A percentile compares a stretch with the other conserved stretches of the same genome.
Conservation (phyloP, 2,888 invertebrate genomes). For the Catocala fraxini region DNA sequence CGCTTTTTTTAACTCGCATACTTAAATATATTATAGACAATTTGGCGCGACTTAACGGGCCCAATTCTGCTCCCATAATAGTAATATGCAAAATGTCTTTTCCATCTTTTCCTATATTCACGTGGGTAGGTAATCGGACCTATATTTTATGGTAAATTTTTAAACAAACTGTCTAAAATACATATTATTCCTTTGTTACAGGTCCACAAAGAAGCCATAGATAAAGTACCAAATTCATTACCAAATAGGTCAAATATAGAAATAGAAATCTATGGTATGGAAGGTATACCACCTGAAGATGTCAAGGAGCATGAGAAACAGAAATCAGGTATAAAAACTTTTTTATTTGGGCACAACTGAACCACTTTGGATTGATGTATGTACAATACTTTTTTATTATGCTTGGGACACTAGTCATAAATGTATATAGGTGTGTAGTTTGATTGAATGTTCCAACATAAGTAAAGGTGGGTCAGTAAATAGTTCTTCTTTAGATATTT, state of each 20-base stretch:
- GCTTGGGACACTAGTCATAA: constrained; percentile 73
- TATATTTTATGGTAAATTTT: constrained; percentile 1
- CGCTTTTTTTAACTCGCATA: constrained; percentile 73
- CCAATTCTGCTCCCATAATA: constrained; percentile 67
- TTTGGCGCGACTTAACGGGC: constrained; percentile 73
- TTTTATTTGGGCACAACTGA: constrained; percentile 61
- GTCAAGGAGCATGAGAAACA: constrained; percentile 97
- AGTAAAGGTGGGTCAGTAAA: constrained; percentile 45
- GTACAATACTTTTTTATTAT: constrained; percentile 72
- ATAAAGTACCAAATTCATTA: constrained; percentile 99
- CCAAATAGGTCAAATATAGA: constrained; percentile 99
- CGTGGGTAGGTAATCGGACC: constrained; percentile 52
- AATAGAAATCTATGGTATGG: constrained; percentile 99
- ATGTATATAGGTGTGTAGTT: constrained; percentile 79
- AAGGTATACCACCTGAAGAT: constrained; percentile 99
- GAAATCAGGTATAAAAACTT: constrained; percentile 88
- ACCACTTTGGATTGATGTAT: constrained; percentile 77
- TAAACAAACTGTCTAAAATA: neutral
- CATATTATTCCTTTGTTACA: constrained; percentile 70
- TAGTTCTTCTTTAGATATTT: constrained; percentile 18
- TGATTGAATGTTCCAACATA: constrained; percentile 51
- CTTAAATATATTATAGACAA: constrained; percentile 72
- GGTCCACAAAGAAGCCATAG: constrained; percentile 99
- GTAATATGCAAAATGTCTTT: constrained; percentile 66
- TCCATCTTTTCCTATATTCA: constrained; percentile 58